Base-by-base conservation (phyloP, 2,888 invertebrate species). In the Vanessa cardui region DNA sequence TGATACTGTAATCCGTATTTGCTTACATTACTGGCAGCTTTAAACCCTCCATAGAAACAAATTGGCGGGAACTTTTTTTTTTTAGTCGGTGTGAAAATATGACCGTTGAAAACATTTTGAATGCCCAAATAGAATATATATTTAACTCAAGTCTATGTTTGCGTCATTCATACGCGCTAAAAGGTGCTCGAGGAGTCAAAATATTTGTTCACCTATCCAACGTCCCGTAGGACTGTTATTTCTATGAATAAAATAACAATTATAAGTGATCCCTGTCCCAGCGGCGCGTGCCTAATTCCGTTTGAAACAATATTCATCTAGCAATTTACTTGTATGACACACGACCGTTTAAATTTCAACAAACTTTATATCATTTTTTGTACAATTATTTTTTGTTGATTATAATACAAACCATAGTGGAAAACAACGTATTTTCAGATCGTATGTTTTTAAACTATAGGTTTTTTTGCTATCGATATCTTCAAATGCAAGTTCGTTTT, bases 241-340 rank as follows among this genome's bases (percentile, higher is more conserved):
- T 89, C 93, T 92, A 93, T 93, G 93, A 93, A 93, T 93, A 93
- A 93, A 93, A 93, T 93, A 93, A 93, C 93, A 92, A 93, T 93
- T 92, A 92, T 92, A 92, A 91, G 91, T 92, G 90, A 89, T 90
- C 89, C 83, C 82, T 81, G 80, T 79, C 86, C 85, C 87, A 82
- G 79, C 76, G 80, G 84, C 80, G 88, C 90, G 92, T 88, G 89
- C 87, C 85, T 92, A 89, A 92, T 92, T 91, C 90, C 88, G 88
- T 90, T 91, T 91, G 90, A 92, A 92, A 92, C 88, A 92, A 92
- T 92, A 91, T 90, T 89, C 91, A 90, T 91, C 89, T 90, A 87
- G 84, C 86, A 85, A 88, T 88, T 86, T 87, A 81, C 80, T 84
- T 72, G 69, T 66, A 72, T 46, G 75, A 87, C 85, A 85, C 76